Base-by-base conservation (phyloP, 2,797 vertebrate species). In the Etheostoma perlongum region DNA sequence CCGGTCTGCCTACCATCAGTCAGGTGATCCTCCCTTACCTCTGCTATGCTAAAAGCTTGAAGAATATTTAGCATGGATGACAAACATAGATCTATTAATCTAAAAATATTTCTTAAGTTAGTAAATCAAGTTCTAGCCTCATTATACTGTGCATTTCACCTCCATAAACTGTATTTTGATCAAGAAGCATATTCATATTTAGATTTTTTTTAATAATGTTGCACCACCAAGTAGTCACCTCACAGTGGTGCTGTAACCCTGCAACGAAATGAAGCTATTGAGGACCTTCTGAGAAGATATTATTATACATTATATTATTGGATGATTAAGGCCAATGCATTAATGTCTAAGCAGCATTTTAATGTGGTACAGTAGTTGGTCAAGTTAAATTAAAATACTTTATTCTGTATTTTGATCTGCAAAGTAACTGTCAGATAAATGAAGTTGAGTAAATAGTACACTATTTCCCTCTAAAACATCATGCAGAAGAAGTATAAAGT, bases 11-110 rank as follows among this genome's bases (percentile, higher is more conserved):
- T 66, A 71, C 74, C 80, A 78, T 81, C 91, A 87, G 63, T 70
- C 89, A 94, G 93, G 94, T 94, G 83, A 78, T 16, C 7, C 71
- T 47, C n/a, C 18, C 14, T 27, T 19, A n/a, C 19, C 55, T 36
- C 27, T 52, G 36, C 13, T 16, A 16, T 10, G 4, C 16, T 58
- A 6, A 21, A 16, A 60, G 2, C 12, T 21, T 49, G 7, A 25
- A 33, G 30, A 18, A 16, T 12, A 27, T 16, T 55, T 12, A 47
- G 11, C 19, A 23, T 13, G 4, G 30, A 16, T 53, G 15, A 33
- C 4, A 18, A 23, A 33, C 16, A 6, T 6, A 18, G 6, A 12
- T 48, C 27, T 10, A 14, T 40, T 49, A 12, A 60, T 60, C 27
- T 2, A 46, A 46, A 27, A n/a, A 67, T 14, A 36, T 4, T 36